These are phyloP conservation scores for Epizoanthus illoricatus DNA, from an alignment of 92 coral and sea anemone genomes.

Conservation along the genomic window DNA sequence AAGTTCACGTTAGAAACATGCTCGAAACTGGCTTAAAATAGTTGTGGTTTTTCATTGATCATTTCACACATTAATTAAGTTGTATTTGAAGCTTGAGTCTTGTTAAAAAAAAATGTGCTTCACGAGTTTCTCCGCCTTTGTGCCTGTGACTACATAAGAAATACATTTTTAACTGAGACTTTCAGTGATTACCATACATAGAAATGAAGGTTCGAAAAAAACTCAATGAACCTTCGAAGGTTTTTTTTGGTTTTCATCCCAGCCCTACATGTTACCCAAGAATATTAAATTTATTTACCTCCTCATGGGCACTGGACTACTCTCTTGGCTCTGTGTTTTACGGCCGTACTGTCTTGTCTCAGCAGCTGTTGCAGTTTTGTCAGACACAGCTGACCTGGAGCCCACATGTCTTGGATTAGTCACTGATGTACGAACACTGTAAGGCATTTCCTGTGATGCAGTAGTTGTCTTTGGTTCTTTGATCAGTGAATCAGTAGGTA, in stretches of 20 bases:
- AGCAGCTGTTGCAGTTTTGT: constrained; percentile 20
- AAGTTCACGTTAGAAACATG: no score
- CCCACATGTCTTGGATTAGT: not conserved
- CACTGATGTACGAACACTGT: not conserved
- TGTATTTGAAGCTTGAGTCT: not conserved
- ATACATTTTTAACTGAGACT: no score
- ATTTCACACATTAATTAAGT: no score
- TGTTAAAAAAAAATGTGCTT: no score
- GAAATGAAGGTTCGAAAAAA: no score
- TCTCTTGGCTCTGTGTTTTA: not conserved
- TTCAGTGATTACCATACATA: no score
- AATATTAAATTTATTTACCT: not conserved
- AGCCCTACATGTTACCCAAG: not conserved
- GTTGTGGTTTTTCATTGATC: no score
- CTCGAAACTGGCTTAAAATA: no score
- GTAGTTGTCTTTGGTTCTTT: not conserved
- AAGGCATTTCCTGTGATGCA: not conserved
- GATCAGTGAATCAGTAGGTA: not conserved
- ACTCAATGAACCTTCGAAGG: no score
- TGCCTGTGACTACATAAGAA: no score
- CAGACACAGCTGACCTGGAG: constrained; percentile 20
- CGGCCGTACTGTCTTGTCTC: not conserved
- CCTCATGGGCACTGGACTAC: not conserved
- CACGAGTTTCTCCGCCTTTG: no score
- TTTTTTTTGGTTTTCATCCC: no score